phyloP scores from a whole-genome alignment of 2,888 invertebrate genomes.

The Andrena chrysosceles region DNA sequence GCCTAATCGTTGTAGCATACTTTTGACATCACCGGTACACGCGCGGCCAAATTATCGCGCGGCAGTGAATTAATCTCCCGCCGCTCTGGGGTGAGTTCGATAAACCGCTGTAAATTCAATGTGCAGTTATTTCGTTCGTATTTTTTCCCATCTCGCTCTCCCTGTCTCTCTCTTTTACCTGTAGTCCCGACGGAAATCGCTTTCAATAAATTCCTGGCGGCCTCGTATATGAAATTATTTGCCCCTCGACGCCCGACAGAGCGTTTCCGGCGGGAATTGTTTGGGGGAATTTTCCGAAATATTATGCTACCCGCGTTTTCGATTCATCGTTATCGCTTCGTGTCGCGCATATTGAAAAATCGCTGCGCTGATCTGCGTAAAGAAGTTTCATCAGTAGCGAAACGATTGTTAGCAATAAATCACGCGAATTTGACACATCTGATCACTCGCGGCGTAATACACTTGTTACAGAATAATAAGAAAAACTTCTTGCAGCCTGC shows the following conservation, averaged over 20 bases:
- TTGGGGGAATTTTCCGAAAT: constrained; percentile 37
- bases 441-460: too few relatives aligned
- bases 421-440: too few relatives aligned
- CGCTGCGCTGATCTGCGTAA: not conserved
- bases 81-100: constrained; percentile 29
- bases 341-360: not conserved
- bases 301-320: constrained; percentile 24
- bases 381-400: not conserved
- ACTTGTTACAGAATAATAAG: too few relatives aligned
- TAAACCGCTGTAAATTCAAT: constrained; percentile 56
- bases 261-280: constrained; percentile 28
- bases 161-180: not conserved
- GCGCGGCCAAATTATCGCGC: constrained; percentile 43
- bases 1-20: constrained; percentile 50
- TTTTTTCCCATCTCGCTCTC: constrained; percentile 16
- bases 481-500: too few relatives aligned
- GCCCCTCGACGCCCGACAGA: not conserved
- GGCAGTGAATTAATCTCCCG: constrained; percentile 46
- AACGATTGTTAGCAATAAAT: not conserved
- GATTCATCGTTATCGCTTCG: constrained; percentile 28
- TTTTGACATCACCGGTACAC: constrained; percentile 31
- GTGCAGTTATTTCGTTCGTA: constrained; percentile 45
- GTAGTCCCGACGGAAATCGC: constrained; percentile 29
- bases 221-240: constrained; percentile 42
- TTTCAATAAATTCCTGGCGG: constrained; percentile 53